A percentile compares a stretch with the other conserved stretches of the same genome.
Evolutionary conservation across 2,113 vertebrate genomes (phyloP).

Genomic region (Gorsachius goisagi): DNA sequence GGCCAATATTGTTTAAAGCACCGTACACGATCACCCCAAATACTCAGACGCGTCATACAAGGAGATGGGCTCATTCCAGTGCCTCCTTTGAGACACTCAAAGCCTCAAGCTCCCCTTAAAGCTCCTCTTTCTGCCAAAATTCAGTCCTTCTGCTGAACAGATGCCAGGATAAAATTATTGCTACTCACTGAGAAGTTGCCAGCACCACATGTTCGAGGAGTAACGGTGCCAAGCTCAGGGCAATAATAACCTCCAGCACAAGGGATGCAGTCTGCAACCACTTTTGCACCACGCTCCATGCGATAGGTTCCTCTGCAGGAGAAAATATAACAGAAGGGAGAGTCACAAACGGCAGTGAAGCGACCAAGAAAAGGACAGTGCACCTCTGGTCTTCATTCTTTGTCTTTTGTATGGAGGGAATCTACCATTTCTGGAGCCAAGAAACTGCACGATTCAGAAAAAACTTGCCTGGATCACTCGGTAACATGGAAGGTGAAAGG

Average conservation of each 20-base stretch:
- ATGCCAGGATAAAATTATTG: neutral
- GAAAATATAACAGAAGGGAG: neutral
- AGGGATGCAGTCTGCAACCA: conserved; percentile 73
- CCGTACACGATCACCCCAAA: neutral
- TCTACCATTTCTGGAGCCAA: neutral
- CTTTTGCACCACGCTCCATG: conserved; percentile 69
- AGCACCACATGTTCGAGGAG: conserved; percentile 76
- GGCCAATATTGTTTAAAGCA: neutral
- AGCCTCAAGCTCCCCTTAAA: neutral
- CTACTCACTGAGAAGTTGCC: conserved; percentile 89
- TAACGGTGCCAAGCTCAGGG: conserved; percentile 78
- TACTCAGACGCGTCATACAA: too few relatives aligned
- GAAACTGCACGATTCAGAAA: too few relatives aligned
- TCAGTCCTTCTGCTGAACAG: neutral
- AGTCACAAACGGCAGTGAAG: neutral
- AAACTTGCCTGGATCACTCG: neutral
- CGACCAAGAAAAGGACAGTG: fast-evolving
- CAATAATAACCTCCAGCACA: conserved; percentile 87
- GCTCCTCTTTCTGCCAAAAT: neutral
- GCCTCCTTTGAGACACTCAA: neutral
- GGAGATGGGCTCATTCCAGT: neutral
- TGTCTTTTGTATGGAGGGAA: neutral
- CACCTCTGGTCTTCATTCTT: neutral
- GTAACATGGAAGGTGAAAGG: fast-evolving
- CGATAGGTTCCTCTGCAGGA: conserved; percentile 78